These are phyloP conservation scores for Holothuria leucospilota DNA, from an alignment of 53 echinoderm and acorn worm species.

Conservation along the genomic window DNA sequence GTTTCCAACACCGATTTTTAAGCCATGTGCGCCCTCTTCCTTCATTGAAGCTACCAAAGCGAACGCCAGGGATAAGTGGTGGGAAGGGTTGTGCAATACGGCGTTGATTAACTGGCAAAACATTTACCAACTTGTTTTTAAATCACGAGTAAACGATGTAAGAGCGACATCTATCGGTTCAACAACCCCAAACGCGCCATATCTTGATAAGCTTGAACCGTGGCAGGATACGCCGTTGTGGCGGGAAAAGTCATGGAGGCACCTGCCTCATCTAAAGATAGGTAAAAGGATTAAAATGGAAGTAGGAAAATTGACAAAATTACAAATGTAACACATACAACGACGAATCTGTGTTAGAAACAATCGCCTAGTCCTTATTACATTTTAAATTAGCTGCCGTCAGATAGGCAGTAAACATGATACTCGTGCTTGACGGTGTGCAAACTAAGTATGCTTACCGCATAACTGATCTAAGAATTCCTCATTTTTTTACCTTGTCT, in stretches of 20 bases:
- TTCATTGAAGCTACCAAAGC: not conserved
- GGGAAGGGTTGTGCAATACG: not conserved
- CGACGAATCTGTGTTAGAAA: no score
- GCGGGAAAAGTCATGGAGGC: conserved; percentile 35
- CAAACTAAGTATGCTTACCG: no score
- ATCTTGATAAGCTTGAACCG: conserved; percentile 44
- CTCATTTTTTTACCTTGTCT: no score
- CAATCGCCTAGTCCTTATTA: no score
- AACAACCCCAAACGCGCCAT: conserved; percentile 43
- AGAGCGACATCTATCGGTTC: conserved; percentile 42
- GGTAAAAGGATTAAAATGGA: not conserved
- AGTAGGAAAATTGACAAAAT: not conserved
- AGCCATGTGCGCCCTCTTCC: not conserved
- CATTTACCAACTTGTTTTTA: not conserved
- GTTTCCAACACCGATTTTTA: not conserved
- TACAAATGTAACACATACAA: not conserved
- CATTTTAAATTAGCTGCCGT: no score
- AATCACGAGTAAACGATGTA: not conserved
- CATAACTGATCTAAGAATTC: no score
- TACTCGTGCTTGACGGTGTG: no score
- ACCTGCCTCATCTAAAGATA: conserved; percentile 42
- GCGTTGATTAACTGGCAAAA: not conserved
- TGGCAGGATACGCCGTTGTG: conserved; percentile 29
- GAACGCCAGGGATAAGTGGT: not conserved
- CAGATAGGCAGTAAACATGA: no score